Base-by-base conservation (phyloP, 2,113 vertebrate genomes). In the Neodontobutis hainanensis region DNA sequence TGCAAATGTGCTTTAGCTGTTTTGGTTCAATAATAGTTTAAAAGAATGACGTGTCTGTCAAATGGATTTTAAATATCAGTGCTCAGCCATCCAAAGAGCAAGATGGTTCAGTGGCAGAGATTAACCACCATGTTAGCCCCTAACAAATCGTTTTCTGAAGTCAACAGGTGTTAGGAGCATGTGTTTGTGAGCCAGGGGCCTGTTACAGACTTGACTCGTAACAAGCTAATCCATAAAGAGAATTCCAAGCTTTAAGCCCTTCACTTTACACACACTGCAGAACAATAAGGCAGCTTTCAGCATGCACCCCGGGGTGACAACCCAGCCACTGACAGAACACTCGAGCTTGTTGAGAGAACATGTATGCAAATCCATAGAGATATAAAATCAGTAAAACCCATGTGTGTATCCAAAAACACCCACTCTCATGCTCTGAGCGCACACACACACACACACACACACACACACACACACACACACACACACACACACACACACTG, bases 161-260 rank as follows among this genome's bases (percentile, higher is more conserved):
- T 61, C 61, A 75, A 61, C 45, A 65, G 16, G 69, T 76, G 43
- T n/a, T n/a, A n/a, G n/a, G n/a, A n/a, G n/a, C n/a, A n/a, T n/a
- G n/a, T n/a, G n/a, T 5, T 16, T 65, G 38, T 16, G 49, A 74
- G 58, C 56, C 56, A 48, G 68, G 63, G 65, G 42, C 66, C 4
- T 68, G 60, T 71, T 43, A 14, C 15, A 42, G 44, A 57, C 46
- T 61, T 10, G 1, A 50, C 48, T 77, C 55, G 11, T 77, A 53
- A 38, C 48, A 56, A 45, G 14, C 44, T 65, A 75, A 83, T 75
- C 67, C 64, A 72, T 40, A 62, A 2, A 4, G 55, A 71, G 11
- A 56, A 46, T 38, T 45, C 32, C 16, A 57, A 48, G 27, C 58
- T 68, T 46, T 27, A 75, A 65, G 35, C 45, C 44, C 16, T 68